Conservation (phyloP, 2,797 vertebrate genomes). For the Coreius guichenoti region DNA sequence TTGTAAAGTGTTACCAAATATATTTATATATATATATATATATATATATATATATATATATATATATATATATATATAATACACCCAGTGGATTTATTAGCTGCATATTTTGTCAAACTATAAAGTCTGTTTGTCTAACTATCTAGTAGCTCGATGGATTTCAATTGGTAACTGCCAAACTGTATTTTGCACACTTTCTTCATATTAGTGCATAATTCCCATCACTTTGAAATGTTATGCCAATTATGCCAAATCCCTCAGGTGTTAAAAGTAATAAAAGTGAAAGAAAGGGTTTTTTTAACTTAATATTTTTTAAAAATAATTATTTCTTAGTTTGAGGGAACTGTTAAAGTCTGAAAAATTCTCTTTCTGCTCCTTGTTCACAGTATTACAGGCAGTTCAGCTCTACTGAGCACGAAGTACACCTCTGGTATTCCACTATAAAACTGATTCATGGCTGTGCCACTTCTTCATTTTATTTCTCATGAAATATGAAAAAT, state of each 20-base stretch:
- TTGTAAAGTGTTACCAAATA: no score
- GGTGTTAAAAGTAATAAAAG: background rate
- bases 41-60: no score
- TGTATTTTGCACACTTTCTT: background rate
- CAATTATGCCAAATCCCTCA: background rate
- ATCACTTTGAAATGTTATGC: background rate
- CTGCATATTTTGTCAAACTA: background rate
- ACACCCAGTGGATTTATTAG: background rate
- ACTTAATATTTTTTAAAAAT: background rate
- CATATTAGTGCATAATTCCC: background rate
- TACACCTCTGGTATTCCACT: background rate
- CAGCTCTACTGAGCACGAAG: background rate
- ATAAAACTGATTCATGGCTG: conserved; percentile 12
- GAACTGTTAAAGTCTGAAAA: background rate
- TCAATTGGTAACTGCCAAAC: background rate
- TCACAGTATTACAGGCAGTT: background rate
- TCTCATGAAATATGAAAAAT: conserved; percentile 19
- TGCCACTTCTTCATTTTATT: background rate
- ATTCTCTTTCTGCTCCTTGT: background rate
- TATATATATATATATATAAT: no score
- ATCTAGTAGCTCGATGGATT: background rate
- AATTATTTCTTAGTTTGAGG: background rate
- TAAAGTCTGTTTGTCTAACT: background rate
- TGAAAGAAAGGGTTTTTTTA: background rate
- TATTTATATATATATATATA: no score